A percentile compares a stretch with the other conserved stretches of the same genome.
phyloP scores from a whole-genome alignment of 2,888 invertebrate species.

The Dryococelus australis region DNA sequence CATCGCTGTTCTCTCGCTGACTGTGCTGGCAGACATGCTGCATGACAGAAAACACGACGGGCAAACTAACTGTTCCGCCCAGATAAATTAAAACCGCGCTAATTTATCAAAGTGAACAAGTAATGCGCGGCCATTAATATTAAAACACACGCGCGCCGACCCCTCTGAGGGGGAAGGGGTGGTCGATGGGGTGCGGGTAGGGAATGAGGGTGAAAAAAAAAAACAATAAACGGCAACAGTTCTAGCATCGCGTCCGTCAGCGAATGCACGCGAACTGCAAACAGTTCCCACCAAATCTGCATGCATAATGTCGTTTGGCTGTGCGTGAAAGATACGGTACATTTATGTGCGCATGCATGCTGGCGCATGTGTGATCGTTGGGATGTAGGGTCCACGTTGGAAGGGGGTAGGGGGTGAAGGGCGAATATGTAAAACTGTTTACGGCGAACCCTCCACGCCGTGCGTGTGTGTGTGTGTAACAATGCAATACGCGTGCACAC shows the following conservation, averaged over 20 bases:
- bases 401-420: no score
- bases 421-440: conserved; percentile 9
- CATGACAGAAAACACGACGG: conserved; percentile 1
- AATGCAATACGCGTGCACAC: no score
- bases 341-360: background rate
- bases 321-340: background rate
- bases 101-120: conserved; percentile 28
- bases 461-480: background rate
- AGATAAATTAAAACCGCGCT: conserved; percentile 21
- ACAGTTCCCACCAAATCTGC: conserved; percentile 2
- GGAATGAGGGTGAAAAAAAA: background rate
- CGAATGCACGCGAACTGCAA: background rate
- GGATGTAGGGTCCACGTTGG: background rate
- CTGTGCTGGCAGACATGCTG: background rate
- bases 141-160: conserved; percentile 19
- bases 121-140: conserved; percentile 24
- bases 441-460: background rate
- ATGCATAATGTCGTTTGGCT: conserved; percentile 1
- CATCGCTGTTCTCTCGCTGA: background rate
- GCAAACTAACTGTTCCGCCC: background rate
- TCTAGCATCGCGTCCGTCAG: background rate
- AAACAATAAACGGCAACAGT: background rate
- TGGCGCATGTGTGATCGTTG: background rate
- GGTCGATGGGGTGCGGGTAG: background rate
- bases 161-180: background rate